Percentiles rank a stretch among this genome's conserved stretches.
These are phyloP conservation scores for Chamaetylas fuelleborni DNA, from an alignment of 2,113 vertebrate species.

Conservation along the genomic window DNA sequence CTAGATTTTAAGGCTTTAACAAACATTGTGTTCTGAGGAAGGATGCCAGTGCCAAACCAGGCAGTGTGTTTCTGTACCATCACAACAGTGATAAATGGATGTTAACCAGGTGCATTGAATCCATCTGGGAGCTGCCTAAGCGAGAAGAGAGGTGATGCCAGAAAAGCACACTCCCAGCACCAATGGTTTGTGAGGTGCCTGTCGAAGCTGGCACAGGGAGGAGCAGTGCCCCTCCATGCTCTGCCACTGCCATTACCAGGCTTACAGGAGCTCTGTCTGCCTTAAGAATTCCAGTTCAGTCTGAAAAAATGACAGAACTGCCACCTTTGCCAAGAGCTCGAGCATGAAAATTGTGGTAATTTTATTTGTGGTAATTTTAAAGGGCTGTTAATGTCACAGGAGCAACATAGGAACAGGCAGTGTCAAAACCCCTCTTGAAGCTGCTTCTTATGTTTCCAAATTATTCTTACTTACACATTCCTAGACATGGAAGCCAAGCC, in stretches of 20 bases:
- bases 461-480: not conserved
- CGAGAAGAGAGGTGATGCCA: not conserved
- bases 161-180: not conserved
- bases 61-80: not conserved
- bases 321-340: not conserved
- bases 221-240: accelerated
- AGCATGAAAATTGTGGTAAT: not conserved
- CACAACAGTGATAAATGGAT: not conserved
- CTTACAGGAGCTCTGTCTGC: not conserved
- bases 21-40: not conserved
- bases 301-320: not conserved
- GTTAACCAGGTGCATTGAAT: not conserved
- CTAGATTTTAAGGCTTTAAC: not conserved
- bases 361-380: not conserved
- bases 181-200: not conserved
- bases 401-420: not conserved
- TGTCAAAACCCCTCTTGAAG: not conserved
- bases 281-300: not conserved
- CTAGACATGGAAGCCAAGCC: not conserved
- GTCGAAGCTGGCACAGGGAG: not conserved
- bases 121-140: not conserved
- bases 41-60: not conserved
- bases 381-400: not conserved
- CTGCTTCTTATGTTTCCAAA: not conserved
- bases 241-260: not conserved